Conservation (phyloP, 1,140 invertebrate species). For the Pissodes strobi region DNA sequence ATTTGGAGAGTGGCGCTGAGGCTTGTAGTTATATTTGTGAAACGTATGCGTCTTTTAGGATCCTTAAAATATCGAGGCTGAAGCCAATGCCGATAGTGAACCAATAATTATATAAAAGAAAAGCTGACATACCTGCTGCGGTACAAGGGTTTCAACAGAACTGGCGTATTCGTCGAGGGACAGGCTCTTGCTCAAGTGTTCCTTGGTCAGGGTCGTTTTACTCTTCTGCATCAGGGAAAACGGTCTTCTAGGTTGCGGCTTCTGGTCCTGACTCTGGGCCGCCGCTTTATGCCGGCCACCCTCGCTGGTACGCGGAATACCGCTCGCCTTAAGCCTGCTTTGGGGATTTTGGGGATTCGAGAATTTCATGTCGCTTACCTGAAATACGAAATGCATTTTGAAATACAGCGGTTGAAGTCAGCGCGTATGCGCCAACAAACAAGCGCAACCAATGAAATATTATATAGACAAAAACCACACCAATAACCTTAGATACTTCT, state of each 20-base stretch:
- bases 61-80: too few relatives aligned
- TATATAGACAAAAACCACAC: too few relatives aligned
- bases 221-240: conserved; percentile 38
- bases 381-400: too few relatives aligned
- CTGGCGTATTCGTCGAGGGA: conserved; percentile 52
- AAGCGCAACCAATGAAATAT: too few relatives aligned
- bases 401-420: too few relatives aligned
- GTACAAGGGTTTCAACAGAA: conserved; percentile 61
- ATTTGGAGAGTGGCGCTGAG: too few relatives aligned
- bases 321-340: conserved; percentile 6
- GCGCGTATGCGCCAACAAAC: too few relatives aligned
- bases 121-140: conserved; percentile 60
- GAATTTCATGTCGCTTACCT: conserved; percentile 33
- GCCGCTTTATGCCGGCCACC: background rate
- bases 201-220: conserved; percentile 42
- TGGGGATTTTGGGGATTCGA: background rate
- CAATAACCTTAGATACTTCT: too few relatives aligned
- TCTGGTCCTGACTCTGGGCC: background rate
- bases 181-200: conserved; percentile 41
- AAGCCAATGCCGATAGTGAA: too few relatives aligned
- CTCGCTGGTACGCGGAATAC: background rate
- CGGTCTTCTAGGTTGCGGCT: conserved; percentile 14
- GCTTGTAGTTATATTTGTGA: too few relatives aligned
- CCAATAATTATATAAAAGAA: conserved; percentile 59
- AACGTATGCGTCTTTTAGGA: too few relatives aligned